A percentile compares a stretch with the other conserved stretches of the same genome.
Conservation (phyloP, 2,888 invertebrate species). For the Meliscaeva auricollis region DNA sequence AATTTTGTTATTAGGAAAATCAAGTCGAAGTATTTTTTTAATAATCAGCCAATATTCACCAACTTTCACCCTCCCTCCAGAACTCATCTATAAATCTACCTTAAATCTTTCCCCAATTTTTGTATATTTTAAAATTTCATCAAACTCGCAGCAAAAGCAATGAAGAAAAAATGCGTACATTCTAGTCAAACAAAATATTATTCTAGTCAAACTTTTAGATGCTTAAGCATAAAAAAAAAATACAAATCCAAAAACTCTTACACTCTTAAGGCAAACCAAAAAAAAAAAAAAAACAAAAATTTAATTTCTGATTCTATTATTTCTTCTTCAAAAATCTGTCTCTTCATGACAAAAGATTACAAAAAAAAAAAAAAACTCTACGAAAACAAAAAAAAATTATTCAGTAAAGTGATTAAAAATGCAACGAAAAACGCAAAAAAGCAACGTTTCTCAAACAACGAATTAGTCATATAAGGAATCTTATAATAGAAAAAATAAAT, state of each 20-base stretch:
- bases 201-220: slow-evolving; percentile 74
- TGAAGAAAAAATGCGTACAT: slow-evolving; percentile 24
- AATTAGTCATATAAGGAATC: slow-evolving; percentile 83
- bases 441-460: slow-evolving; percentile 85
- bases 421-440: slow-evolving; percentile 80
- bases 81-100: no score
- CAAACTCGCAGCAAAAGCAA: slow-evolving; percentile 46
- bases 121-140: slow-evolving; percentile 25
- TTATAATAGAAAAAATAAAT: slow-evolving; percentile 51
- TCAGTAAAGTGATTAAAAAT: slow-evolving; percentile 81
- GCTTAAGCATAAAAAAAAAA: slow-evolving; percentile 69
- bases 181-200: slow-evolving; percentile 62
- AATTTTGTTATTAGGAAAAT: no score
- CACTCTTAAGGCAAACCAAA: slow-evolving; percentile 61
- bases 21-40: no score
- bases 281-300: no score
- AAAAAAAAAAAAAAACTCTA: slow-evolving; percentile 77
- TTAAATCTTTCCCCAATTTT: not conserved
- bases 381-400: slow-evolving; percentile 78
- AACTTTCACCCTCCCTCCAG: not conserved
- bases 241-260: slow-evolving; percentile 34
- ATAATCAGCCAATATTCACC: not conserved
- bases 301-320: slow-evolving; percentile 61
- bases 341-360: slow-evolving; percentile 73
- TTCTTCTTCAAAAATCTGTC: slow-evolving; percentile 78